These are phyloP conservation scores for Cossypha heuglini DNA, from an alignment of 2,797 vertebrate species.

Conservation along the genomic window DNA sequence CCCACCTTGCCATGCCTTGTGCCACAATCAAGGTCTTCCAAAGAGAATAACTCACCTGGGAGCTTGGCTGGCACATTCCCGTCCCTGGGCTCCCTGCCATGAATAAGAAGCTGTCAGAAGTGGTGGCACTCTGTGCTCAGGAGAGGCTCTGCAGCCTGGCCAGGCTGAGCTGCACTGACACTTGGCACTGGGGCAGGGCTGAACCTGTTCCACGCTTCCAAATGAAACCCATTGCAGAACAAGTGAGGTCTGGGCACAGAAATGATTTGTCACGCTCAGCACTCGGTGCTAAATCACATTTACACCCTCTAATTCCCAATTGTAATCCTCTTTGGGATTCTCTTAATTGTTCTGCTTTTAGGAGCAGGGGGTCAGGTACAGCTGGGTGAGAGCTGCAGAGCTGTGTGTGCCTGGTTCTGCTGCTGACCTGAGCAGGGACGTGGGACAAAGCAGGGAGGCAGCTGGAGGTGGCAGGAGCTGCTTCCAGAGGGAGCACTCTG, in stretches of 20 bases:
- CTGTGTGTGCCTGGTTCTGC: neutral
- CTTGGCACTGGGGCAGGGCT: neutral
- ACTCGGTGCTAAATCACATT: slow-evolving; percentile 35
- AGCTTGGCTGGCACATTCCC: fast-evolving
- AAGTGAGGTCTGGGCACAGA: neutral
- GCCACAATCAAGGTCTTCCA: neutral
- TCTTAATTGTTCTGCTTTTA: neutral
- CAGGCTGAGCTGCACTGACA: neutral
- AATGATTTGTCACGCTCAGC: slow-evolving; percentile 35
- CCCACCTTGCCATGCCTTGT: fast-evolving
- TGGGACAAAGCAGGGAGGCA: neutral
- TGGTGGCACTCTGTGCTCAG: neutral
- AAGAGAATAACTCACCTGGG: neutral
- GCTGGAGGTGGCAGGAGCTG: neutral
- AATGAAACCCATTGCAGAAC: neutral
- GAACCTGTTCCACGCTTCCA: neutral
- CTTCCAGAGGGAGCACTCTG: neutral
- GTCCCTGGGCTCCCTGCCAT: neutral
- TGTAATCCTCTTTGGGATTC: slow-evolving; percentile 26
- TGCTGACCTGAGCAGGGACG: neutral
- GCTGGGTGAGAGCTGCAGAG: neutral
- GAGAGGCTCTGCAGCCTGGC: neutral
- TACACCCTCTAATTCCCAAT: slow-evolving; percentile 22
- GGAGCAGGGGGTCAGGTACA: neutral
- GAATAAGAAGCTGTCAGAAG: neutral